These are phyloP conservation scores for Bursaphelenchus okinawaensis DNA, from an alignment of 2,888 invertebrate genomes.

Conservation along the genomic window DNA sequence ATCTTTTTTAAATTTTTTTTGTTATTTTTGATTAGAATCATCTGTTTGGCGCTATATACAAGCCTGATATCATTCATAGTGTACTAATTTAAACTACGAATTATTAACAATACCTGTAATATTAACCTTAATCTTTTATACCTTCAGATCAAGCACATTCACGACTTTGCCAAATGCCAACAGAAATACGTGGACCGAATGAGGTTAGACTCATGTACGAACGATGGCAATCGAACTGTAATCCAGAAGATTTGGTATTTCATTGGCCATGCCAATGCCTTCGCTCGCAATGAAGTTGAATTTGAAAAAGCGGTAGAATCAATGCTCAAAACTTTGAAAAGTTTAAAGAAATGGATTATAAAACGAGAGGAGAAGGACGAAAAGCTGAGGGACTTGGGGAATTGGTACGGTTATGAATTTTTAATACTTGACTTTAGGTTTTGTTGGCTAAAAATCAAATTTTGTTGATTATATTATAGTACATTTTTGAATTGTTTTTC, in stretches of 20 bases:
- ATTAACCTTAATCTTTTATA: too few species aligned
- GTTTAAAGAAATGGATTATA: not conserved
- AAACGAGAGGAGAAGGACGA: too few species aligned
- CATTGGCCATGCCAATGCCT: not conserved
- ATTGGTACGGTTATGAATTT: not conserved
- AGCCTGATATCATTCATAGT: too few species aligned
- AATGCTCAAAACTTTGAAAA: not conserved
- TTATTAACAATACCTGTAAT: slow-evolving; percentile 9
- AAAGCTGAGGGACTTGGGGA: not conserved
- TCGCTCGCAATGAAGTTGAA: not conserved
- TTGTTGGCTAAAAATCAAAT: not conserved
- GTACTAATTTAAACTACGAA: too few species aligned
- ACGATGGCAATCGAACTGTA: not conserved
- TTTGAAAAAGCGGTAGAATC: not conserved
- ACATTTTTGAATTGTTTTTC: not conserved
- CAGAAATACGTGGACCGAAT: not conserved
- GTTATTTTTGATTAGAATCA: too few species aligned
- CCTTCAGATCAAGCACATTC: slow-evolving; percentile 15
- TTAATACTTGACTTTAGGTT: not conserved
- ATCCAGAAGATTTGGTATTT: not conserved
- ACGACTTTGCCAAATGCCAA: slow-evolving; percentile 14
- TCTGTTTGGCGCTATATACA: too few species aligned
- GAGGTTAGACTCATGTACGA: not conserved
- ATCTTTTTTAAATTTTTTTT: too few species aligned
- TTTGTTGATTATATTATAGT: not conserved